These are phyloP conservation scores for Aproaerema taeniolella DNA, from an alignment of 2,888 invertebrate species.

Conservation along the genomic window DNA sequence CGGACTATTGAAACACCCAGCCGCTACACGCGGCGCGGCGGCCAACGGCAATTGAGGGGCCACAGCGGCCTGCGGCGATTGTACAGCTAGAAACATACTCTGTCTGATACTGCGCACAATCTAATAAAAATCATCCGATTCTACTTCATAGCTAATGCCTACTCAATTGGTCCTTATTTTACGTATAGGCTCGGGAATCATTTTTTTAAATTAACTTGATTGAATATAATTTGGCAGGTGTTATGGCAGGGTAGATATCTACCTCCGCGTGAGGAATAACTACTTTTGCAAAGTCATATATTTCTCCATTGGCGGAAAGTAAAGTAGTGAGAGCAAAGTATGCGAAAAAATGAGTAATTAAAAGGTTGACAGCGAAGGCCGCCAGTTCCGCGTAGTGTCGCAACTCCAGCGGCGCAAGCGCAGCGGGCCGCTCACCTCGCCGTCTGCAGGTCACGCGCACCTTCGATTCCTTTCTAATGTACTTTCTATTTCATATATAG, in stretches of 20 bases:
- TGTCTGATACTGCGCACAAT: constrained; percentile 35
- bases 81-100: constrained; percentile 35
- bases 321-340: too few species aligned
- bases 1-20: constrained; percentile 38
- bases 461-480: constrained; percentile 75
- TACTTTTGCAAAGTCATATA: too few species aligned
- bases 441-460: constrained; percentile 65
- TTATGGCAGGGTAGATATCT: not conserved
- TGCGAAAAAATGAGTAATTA: constrained; percentile 56
- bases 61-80: constrained; percentile 45
- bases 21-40: constrained; percentile 30
- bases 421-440: constrained; percentile 58
- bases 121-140: constrained; percentile 21
- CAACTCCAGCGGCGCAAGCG: constrained; percentile 36
- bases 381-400: constrained; percentile 62
- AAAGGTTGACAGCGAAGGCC: constrained; percentile 72
- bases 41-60: constrained; percentile 52
- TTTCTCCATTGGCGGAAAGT: too few species aligned
- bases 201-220: too few species aligned
- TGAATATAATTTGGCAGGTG: too few species aligned
- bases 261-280: too few species aligned
- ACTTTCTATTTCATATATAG: constrained; percentile 68
- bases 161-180: not conserved
- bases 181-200: too few species aligned
- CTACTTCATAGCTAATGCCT: not conserved